A percentile compares a stretch with the other conserved stretches of the same genome.
These are phyloP conservation scores for Psephotus haematonotus DNA, from an alignment of 2,113 vertebrate genomes.

Conservation along the genomic window DNA sequence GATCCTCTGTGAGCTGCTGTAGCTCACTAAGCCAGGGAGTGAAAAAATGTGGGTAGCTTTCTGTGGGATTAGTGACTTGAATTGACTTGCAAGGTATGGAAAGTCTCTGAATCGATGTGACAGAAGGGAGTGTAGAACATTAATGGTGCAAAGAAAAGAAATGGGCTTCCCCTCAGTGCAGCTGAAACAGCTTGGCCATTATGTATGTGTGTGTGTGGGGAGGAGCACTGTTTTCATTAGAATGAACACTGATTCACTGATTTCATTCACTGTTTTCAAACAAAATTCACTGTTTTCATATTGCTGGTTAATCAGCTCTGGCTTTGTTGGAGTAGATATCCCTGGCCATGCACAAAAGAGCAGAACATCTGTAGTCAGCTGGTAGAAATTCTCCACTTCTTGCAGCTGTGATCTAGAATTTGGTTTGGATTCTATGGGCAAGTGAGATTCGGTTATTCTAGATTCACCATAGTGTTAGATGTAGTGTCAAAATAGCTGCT, in stretches of 20 bases:
- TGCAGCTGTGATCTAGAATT: neutral
- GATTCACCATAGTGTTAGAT: neutral
- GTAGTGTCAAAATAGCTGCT: neutral
- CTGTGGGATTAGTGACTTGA: neutral
- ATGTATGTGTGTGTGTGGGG: rapidly evolving
- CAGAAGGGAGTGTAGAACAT: neutral
- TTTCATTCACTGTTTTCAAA: no score
- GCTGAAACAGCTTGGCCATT: neutral
- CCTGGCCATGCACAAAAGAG: neutral
- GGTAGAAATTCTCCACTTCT: neutral
- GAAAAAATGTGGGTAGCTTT: neutral
- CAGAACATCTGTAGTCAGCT: neutral
- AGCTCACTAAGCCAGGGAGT: neutral
- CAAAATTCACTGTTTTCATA: no score
- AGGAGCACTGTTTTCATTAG: neutral
- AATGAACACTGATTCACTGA: neutral
- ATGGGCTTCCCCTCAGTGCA: neutral
- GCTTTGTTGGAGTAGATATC: neutral
- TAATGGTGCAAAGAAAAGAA: neutral
- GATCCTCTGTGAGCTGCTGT: neutral
- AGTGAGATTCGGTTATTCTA: neutral
- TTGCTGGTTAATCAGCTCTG: neutral
- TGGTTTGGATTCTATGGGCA: neutral
- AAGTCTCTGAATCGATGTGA: neutral
- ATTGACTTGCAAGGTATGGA: neutral